A percentile compares a stretch with the other conserved stretches of the same genome.
Conservation (phyloP, 2,888 invertebrate species). For the Stenoptilia bipunctidactyla region DNA sequence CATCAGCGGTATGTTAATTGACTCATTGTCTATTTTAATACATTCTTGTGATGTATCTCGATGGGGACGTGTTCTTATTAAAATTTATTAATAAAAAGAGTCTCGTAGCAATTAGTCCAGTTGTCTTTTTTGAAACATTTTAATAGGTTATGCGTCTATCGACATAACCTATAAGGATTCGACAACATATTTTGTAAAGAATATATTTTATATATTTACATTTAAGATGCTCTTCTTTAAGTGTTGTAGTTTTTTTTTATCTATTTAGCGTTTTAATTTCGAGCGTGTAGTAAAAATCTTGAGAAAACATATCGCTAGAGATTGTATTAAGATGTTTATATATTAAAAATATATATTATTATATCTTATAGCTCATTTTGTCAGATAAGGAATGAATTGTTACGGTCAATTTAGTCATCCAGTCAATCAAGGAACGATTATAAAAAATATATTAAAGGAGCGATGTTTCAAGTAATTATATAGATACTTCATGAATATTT, state of each 20-base stretch:
- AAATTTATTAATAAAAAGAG: constrained; percentile 1
- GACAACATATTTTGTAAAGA: constrained; percentile 60
- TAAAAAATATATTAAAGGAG: not conserved
- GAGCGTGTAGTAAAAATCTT: constrained; percentile 54
- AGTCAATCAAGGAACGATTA: constrained; percentile 37
- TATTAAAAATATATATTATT: constrained; percentile 10
- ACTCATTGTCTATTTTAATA: not conserved
- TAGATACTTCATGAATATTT: not conserved
- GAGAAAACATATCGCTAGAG: constrained; percentile 67
- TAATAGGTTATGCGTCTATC: constrained; percentile 28
- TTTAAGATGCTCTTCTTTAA: constrained; percentile 25
- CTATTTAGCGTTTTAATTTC: constrained; percentile 44
- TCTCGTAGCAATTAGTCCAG: constrained; percentile 2
- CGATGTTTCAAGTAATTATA: no score
- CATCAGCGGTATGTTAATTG: no score
- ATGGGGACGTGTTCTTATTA: not conserved
- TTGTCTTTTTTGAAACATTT: constrained; percentile 64
- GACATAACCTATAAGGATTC: constrained; percentile 23
- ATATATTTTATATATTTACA: constrained; percentile 65
- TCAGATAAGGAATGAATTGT: constrained; percentile 38
- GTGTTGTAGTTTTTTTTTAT: constrained; percentile 34
- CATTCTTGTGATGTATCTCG: constrained; percentile 3
- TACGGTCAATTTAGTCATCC: constrained; percentile 54
- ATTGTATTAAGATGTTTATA: constrained; percentile 51
- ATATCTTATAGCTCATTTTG: constrained; percentile 26